Evolutionary conservation across 1,140 invertebrate species (phyloP), one percentile per base, ranked within the genome.

Genomic region (Hesperophylax magnus): DNA sequence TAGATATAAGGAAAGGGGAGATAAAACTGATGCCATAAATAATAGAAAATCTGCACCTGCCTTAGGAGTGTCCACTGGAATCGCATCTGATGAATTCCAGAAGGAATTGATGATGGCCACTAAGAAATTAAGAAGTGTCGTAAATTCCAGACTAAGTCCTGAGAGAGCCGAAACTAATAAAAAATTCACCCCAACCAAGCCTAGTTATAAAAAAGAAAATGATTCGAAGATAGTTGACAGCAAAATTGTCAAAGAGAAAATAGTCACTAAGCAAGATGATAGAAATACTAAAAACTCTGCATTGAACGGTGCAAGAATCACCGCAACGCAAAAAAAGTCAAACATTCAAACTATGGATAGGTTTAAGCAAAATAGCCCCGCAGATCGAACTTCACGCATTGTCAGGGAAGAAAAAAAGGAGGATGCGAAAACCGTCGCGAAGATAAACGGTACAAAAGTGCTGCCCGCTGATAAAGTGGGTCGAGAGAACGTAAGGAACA

Each of bases 21-120:
- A 79, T 34, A 79, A 85, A 77, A 56, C 47, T 4, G 80, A 81
- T 72, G 65, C 67, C 27, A 81, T 61, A 58, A 84, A 84, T 60
- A 84, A 85, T 63, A 88, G 88, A 86, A 89, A 88, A 89, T 91
- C 87, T 87, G 89, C 89, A 88, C 90, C 90, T 84, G 87, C 90
- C 82, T 88, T 91, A 87, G 88, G 91, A 84, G 81, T 88, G 24
- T 91, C 91, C 83, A 89, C 91, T 84, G 92, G 91, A 86, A 89
- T 92, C 86, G 92, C 92, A 86, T 92, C 92, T 82, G 92, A 93
- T 65, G 93, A 94, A 87, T 94, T 94, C 87, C 92, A 93, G 87
- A 90, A 91, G 27, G 93, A 94, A 87, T 86, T 94, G 34, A 91
- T 93, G 86, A 92, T 93, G 85, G 93, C 91, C 24, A 93, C 93